Base-by-base conservation (phyloP, 2,113 vertebrate genomes). In the Malurus alboscapulatus region DNA sequence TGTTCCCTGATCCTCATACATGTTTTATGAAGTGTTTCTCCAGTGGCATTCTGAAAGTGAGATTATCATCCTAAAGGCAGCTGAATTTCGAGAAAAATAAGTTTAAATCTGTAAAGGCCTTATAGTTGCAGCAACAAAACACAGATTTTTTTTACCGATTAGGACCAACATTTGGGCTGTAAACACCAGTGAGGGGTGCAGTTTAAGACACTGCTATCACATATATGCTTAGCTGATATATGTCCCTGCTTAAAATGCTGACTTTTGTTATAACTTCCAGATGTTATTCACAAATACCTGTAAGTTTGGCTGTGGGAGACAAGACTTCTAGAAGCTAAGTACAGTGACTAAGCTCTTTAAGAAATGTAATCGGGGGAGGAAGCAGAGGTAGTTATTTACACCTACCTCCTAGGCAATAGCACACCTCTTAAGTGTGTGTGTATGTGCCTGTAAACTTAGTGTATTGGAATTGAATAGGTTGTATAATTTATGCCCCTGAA, bases 341-440 rank as follows among this genome's bases (percentile, higher is more conserved):
- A 54, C 42, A 29, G 79, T 94, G 96, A 94, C 88, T 90, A 88
- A 95, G 92, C 78, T 88, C 44, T 83, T 96, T 74, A 15, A 38
- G 77, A 77, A 42, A 47, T 17, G 7, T 85, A 50, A 47, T 18
- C 0, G 0, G 29, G 6, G 34, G 59, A 85, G 75, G 94, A 93
- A 74, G 63, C 18, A 88, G 63, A 85, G 50, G 66, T 54, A 13
- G 47, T 83, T 86, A 66, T 62, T 93, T 85, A 58, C 63, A 58
- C 54, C 32, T n/a, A 22, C 42, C 22, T 80, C 27, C 45, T 83
- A 51, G 57, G 57, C 45, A 62, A 8, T 6, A 65, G 38, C 74
- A 30, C 65, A 2, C 36, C 26, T 82, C 10, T 57, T 38, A 63
- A 44, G 59, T 51, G 21, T 32, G 27, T 59, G 6, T 42, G 20